Evolutionary conservation across 2,797 vertebrate species (phyloP), one percentile per base, ranked within the genome.

Genomic region (Todus mexicanus): DNA sequence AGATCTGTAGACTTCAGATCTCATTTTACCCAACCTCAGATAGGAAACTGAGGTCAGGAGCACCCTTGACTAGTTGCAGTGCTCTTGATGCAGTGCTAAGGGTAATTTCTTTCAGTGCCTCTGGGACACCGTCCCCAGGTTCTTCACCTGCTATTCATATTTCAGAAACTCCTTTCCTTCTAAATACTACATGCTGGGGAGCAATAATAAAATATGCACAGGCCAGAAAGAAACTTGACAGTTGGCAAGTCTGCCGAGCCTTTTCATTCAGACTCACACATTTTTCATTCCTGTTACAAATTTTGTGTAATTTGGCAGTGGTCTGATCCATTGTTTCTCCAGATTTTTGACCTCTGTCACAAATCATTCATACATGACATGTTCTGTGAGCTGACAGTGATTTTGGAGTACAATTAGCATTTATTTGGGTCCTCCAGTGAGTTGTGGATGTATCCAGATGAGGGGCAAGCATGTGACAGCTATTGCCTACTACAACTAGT

Each of bases 231-330:
- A 87, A 94, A 54, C 25, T 18, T 47, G 38, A 47, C 16, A 65
- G 23, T n/a, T 76, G 40, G 11, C 57, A 72, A 45, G 43, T 43
- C 56, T 80, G 14, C 12, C 31, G 61, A 92, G 25, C 23, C 22
- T 77, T 78, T 64, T 35, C 43, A 42, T 87, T 77, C 23, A 29
- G 16, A n/a, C 13, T 50, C 38, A 42, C n/a, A 27, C 11, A 29
- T 77, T 73, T 83, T 83, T 87, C 45, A 63, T 65, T 61, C 17
- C 38, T 42, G 4, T 86, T 47, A 33, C 38, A 84, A 71, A 50
- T 65, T 78, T 45, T 74, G 65, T 94, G 76, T 61, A 56, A 69
- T 90, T 92, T 92, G 54, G 79, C 59, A 86, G 35, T 25, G 42
- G 15, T 53, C 50, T 83, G 59, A 77, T 53, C 35, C 33, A 50